A percentile compares a stretch with the other conserved stretches of the same genome.
These are phyloP conservation scores for Melipona bicolor DNA, from an alignment of 2,888 invertebrate species.

Conservation along the genomic window DNA sequence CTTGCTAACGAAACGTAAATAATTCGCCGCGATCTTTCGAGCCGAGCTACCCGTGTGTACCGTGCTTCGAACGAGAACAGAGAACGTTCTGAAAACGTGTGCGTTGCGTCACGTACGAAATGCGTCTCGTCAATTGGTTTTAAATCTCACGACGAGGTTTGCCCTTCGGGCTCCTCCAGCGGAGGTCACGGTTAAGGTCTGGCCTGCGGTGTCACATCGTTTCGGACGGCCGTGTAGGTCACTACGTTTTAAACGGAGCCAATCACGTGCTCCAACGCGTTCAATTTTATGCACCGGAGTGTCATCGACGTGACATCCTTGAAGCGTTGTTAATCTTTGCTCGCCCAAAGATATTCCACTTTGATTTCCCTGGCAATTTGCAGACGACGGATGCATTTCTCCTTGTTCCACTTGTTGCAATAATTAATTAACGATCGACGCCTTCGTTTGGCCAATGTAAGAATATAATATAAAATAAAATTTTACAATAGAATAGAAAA, in stretches of 20 bases:
- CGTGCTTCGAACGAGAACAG: background rate
- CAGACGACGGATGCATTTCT: background rate
- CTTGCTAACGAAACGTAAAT: background rate
- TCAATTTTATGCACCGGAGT: constrained; percentile 50
- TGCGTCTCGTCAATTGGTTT: constrained; percentile 59
- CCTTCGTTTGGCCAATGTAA: no score
- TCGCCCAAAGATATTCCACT: background rate
- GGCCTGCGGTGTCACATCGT: constrained; percentile 69
- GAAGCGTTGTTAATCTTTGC: constrained; percentile 37
- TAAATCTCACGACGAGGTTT: constrained; percentile 61
- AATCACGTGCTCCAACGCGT: constrained; percentile 43
- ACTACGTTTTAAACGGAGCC: constrained; percentile 52
- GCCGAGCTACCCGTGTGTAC: background rate
- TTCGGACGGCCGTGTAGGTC: constrained; percentile 74
- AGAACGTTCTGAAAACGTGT: background rate
- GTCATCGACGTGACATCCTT: constrained; percentile 34
- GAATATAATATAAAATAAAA: no score
- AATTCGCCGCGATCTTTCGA: background rate
- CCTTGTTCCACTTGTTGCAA: background rate
- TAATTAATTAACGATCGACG: no score
- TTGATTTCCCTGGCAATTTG: background rate
- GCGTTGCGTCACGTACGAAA: constrained; percentile 24
- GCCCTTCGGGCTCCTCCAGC: constrained; percentile 54
- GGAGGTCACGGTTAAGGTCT: constrained; percentile 72
- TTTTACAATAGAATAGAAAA: no score